Conservation (phyloP, 2,888 invertebrate species). For the Odontomyia ornata region DNA sequence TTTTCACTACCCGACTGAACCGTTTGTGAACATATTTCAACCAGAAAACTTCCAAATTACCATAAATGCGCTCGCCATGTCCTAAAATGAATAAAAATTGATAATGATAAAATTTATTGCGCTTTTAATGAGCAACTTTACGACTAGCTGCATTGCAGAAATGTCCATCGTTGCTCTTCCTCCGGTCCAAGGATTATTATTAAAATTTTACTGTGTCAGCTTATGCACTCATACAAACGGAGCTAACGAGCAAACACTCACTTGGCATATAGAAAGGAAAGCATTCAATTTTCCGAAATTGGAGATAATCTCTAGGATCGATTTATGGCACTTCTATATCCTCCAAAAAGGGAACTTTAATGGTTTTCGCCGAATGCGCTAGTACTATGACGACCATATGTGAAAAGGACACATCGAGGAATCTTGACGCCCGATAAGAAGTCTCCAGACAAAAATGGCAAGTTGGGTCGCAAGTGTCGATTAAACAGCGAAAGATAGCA, state of each 20-base stretch:
- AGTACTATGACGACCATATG: slow-evolving; percentile 13
- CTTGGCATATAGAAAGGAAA: not conserved
- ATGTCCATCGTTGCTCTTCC: not conserved
- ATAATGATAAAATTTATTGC: slow-evolving; percentile 28
- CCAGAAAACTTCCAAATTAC: too few relatives aligned
- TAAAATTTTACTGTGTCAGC: slow-evolving; percentile 21
- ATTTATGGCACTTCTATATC: slow-evolving; percentile 39
- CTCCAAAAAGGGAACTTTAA: slow-evolving; percentile 18
- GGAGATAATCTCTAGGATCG: slow-evolving; percentile 30
- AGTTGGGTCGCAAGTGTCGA: slow-evolving; percentile 27
- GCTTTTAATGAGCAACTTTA: slow-evolving; percentile 14
- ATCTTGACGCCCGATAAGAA: slow-evolving; percentile 39
- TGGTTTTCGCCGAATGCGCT: slow-evolving; percentile 17
- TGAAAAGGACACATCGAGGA: slow-evolving; percentile 6
- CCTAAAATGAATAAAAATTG: slow-evolving; percentile 6
- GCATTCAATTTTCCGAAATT: slow-evolving; percentile 31
- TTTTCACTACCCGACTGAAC: too few relatives aligned
- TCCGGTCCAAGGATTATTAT: not conserved
- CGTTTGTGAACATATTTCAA: too few relatives aligned
- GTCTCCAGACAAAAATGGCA: slow-evolving; percentile 28
- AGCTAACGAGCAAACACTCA: not conserved
- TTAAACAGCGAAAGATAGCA: not conserved
- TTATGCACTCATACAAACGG: slow-evolving; percentile 4
- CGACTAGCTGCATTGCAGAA: slow-evolving; percentile 24
- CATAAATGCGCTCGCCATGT: not conserved